These are phyloP conservation scores for Clitarchus hookeri DNA, from an alignment of 2,888 invertebrate species.

Conservation along the genomic window DNA sequence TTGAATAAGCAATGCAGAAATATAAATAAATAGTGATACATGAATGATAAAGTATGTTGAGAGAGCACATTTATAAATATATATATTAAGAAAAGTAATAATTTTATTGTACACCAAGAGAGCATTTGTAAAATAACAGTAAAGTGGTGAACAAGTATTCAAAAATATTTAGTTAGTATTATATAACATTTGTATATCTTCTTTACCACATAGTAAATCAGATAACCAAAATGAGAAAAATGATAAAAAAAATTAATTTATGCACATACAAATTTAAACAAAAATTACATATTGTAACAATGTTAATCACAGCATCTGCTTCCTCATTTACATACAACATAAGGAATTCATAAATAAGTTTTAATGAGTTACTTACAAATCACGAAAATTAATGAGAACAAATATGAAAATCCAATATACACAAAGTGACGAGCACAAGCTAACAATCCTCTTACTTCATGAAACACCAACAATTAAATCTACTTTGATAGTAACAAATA, in stretches of 20 bases:
- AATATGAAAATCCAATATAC: background rate
- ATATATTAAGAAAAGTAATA: background rate
- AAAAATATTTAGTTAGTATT: background rate
- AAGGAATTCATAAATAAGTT: background rate
- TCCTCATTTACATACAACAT: background rate
- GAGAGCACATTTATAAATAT: background rate
- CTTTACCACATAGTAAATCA: background rate
- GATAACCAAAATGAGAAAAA: background rate
- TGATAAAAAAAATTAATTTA: background rate
- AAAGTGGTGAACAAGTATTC: background rate
- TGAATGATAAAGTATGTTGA: too few species aligned
- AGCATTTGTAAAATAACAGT: background rate
- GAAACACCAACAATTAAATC: too few species aligned
- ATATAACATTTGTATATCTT: background rate
- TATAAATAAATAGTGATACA: too few species aligned
- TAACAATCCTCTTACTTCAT: background rate
- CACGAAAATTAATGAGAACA: background rate
- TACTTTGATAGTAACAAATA: too few species aligned
- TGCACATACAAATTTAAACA: background rate
- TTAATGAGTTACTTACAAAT: background rate
- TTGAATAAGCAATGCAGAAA: too few species aligned
- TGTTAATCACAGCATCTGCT: background rate
- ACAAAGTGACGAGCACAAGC: background rate
- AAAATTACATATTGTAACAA: background rate
- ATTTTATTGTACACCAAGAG: background rate